Conservation (phyloP, 2,797 vertebrate species). For the Sarcophilus harrisii region DNA sequence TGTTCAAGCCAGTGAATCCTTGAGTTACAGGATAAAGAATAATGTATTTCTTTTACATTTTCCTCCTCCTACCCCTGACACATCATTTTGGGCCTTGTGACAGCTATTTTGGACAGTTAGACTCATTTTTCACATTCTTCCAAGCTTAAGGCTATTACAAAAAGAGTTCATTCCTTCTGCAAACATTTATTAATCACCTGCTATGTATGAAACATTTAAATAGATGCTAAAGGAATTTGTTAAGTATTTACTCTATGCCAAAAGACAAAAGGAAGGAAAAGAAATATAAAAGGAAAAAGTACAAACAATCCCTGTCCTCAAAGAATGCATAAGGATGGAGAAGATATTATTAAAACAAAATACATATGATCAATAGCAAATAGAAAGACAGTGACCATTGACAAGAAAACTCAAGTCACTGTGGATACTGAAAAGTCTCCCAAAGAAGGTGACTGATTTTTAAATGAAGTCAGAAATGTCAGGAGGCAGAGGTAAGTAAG, state of each 20-base stretch:
- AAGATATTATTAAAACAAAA: background rate
- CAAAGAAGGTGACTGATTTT: background rate
- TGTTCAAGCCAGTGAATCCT: background rate
- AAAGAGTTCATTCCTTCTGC: background rate
- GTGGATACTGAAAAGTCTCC: background rate
- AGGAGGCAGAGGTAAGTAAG: background rate
- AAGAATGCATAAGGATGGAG: background rate
- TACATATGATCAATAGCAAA: background rate
- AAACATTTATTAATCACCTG: background rate
- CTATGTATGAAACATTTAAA: background rate
- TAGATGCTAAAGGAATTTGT: background rate
- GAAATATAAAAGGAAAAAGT: background rate
- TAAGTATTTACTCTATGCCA: background rate
- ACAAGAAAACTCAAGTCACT: background rate
- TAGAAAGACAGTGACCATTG: background rate
- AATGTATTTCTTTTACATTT: background rate
- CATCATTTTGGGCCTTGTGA: background rate
- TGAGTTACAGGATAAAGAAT: background rate
- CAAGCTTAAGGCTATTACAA: background rate
- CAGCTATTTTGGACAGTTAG: background rate
- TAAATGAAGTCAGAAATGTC: background rate
- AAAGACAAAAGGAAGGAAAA: background rate
- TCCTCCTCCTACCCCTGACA: background rate
- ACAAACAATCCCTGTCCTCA: background rate
- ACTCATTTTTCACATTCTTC: background rate